These are phyloP conservation scores for Pipistrellus nathusii DNA, from an alignment of 2,797 vertebrate genomes.

Conservation along the genomic window DNA sequence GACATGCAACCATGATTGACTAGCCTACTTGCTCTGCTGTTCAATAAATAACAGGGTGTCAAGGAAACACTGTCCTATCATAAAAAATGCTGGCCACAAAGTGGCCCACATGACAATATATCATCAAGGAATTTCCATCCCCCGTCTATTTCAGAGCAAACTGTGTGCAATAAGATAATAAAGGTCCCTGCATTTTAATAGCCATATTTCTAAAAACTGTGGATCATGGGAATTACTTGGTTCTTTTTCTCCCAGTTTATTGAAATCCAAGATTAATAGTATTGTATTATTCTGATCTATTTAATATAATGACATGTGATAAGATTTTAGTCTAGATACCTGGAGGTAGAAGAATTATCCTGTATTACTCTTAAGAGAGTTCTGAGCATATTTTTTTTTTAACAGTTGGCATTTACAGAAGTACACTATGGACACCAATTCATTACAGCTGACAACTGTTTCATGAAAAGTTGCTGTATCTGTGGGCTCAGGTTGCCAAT, in stretches of 20 bases:
- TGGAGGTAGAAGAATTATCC: not conserved
- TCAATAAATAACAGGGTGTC: slow-evolving; percentile 62
- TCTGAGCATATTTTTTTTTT: slow-evolving; percentile 16
- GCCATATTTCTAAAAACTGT: slow-evolving; percentile 6
- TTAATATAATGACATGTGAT: slow-evolving; percentile 54
- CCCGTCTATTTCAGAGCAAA: slow-evolving; percentile 44
- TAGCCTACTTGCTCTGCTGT: not conserved
- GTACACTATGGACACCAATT: slow-evolving; percentile 36
- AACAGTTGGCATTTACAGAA: slow-evolving; percentile 19
- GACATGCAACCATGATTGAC: slow-evolving; percentile 23
- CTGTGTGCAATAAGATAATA: not conserved
- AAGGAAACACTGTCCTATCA: not conserved
- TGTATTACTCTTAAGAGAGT: not conserved
- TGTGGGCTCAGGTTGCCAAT: not conserved
- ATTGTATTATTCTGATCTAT: not conserved
- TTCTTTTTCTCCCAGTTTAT: not conserved
- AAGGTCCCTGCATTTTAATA: not conserved
- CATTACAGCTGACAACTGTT: slow-evolving; percentile 37
- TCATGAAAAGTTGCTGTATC: not conserved
- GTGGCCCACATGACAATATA: not conserved
- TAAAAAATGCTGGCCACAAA: slow-evolving; percentile 51
- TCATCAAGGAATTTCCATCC: not conserved
- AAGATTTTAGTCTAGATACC: slow-evolving; percentile 49
- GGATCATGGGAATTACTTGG: not conserved
- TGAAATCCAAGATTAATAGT: not conserved